Evolutionary conservation across 2,113 vertebrate species (phyloP).

Genomic region (Mus pahari): DNA sequence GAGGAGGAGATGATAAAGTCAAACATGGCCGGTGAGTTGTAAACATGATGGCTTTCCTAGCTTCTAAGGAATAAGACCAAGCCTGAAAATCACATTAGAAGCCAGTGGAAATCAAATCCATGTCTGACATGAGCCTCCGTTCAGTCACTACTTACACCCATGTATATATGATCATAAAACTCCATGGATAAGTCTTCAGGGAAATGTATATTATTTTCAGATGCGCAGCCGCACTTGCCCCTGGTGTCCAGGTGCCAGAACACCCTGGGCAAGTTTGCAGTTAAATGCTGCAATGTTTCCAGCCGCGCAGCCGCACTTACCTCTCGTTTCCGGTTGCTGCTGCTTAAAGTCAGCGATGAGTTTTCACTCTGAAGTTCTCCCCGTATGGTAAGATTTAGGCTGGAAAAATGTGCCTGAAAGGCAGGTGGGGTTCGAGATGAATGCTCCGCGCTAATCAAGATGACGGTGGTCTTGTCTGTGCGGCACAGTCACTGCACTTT

Average conservation of each 20-base stretch:
- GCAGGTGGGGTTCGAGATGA: slow-evolving; percentile 38
- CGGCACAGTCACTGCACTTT: not conserved
- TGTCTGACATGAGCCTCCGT: not conserved
- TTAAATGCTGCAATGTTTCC: not conserved
- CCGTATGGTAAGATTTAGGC: slow-evolving; percentile 88
- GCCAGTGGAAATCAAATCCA: slow-evolving; percentile 19
- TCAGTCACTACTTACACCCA: not conserved
- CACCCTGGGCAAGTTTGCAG: not conserved
- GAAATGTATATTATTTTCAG: slow-evolving; percentile 18
- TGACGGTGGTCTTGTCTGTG: not conserved
- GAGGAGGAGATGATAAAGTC: slow-evolving; percentile 5
- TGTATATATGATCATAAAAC: not conserved
- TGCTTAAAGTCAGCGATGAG: slow-evolving; percentile 88
- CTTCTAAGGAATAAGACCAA: not conserved
- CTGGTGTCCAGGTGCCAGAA: slow-evolving; percentile 82
- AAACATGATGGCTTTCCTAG: not conserved
- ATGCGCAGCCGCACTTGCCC: slow-evolving; percentile 84
- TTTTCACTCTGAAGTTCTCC: slow-evolving; percentile 88
- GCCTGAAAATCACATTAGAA: slow-evolving; percentile 40
- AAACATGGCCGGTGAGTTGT: not conserved
- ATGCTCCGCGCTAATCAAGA: not conserved
- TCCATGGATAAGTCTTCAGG: not conserved
- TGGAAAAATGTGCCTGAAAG: slow-evolving; percentile 92
- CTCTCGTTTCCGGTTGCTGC: slow-evolving; percentile 85
- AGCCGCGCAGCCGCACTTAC: slow-evolving; percentile 84